Base-by-base conservation (phyloP, 2,797 vertebrate genomes). In the Coregonus sp. region DNA sequence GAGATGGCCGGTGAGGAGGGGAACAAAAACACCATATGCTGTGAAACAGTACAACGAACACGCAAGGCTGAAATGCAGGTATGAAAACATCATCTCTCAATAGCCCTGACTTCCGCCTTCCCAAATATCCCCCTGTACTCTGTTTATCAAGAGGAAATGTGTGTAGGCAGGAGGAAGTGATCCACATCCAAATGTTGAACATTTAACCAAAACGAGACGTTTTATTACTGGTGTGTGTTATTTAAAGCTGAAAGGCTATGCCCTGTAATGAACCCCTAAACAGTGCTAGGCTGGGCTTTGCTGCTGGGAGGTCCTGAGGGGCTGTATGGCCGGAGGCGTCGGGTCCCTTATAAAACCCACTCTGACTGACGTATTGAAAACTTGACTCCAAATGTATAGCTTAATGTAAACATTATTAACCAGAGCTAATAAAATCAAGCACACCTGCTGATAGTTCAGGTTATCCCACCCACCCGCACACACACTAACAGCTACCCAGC, bases 1-100 rank as follows among this genome's bases (percentile, higher is more conserved):
- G 94, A 94, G 94, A 94, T 92, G 59, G 92, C 88, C 93, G 94
- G 92, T 83, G 90, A 84, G 90, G 56, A 74, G 78, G 51, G 81
- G 70, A 72, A 79, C 29, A 80, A 47, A 77, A 75, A 86, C 82
- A 91, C 70, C 68, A 85, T 59, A 82, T 74, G 89, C 67, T 85
- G 78, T 88, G 72, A 88, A 86, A 67, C 40, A 85, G 70, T n/a
- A 59, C 37, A 37, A 37, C 37, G 78, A 79, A 72, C 35, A 54
- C 25, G 7, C 50, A 50, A 71, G 71, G 20, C 59, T 81, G 4
- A 72, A 74, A 92, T 83, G 78, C 40, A 78, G n/a, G 16, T 29
- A 63, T 50, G 3, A 63, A 68, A 75, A 84, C 75, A 70, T 18
- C 71, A 18, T 9, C 1, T 15, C 29, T 47, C 20, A 74, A 73